Evolutionary conservation across 2,888 invertebrate genomes (phyloP).

Genomic region (Meta bourneti): DNA sequence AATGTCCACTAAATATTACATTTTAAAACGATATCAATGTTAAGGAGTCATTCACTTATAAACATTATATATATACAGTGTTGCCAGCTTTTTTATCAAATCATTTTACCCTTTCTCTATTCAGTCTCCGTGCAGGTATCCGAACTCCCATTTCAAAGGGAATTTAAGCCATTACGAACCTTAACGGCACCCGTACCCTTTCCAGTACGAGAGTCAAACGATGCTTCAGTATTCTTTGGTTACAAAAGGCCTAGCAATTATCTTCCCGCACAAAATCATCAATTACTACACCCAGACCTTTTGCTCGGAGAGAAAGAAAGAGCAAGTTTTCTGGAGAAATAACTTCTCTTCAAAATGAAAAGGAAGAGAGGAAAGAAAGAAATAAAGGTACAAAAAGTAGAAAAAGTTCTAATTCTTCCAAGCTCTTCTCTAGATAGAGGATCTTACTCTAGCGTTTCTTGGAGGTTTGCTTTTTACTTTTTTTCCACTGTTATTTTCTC

Average conservation of each 20-base stretch:
- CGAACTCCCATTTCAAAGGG: neutral
- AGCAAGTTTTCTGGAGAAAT: constrained; percentile 43
- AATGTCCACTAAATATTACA: too few species aligned
- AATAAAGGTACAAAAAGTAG: constrained; percentile 2
- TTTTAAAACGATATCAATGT: too few species aligned
- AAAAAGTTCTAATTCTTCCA: constrained; percentile 50
- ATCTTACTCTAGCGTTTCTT: neutral
- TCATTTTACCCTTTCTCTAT: neutral
- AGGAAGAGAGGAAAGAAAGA: constrained; percentile 11
- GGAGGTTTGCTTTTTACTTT: constrained; percentile 15
- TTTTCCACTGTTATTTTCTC: neutral
- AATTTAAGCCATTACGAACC: constrained; percentile 35
- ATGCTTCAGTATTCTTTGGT: constrained; percentile 50
- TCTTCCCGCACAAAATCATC: constrained; percentile 57
- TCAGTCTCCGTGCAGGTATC: neutral
- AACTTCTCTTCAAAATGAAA: constrained; percentile 62
- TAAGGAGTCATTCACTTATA: too few species aligned
- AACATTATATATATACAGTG: too few species aligned
- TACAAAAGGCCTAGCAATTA: constrained; percentile 56
- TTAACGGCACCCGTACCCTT: constrained; percentile 41
- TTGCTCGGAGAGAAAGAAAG: constrained; percentile 12
- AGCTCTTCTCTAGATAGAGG: constrained; percentile 19
- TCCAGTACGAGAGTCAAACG: constrained; percentile 46
- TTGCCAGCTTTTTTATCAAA: neutral
- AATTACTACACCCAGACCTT: constrained; percentile 44